These are phyloP conservation scores for Echeneis naucrates DNA, from an alignment of 2,797 vertebrate genomes.

Conservation along the genomic window DNA sequence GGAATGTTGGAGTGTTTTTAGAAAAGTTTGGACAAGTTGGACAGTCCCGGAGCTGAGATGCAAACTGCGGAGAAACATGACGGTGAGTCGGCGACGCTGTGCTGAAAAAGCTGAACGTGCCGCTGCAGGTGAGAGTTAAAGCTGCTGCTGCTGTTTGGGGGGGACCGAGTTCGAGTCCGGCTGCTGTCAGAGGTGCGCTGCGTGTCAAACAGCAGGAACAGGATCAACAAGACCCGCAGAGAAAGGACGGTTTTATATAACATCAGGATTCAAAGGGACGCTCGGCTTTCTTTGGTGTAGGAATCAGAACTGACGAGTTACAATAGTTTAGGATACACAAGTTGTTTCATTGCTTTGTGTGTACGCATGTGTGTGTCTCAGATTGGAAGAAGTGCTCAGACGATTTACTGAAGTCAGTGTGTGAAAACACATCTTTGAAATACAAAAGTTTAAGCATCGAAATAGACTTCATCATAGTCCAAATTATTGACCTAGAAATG, in stretches of 20 bases:
- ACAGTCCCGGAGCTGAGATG: conserved; percentile 42
- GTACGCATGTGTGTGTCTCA: background rate
- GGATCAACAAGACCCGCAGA: conserved; percentile 3
- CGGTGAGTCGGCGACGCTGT: conserved; percentile 53
- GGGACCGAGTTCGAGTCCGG: background rate
- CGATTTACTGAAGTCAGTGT: background rate
- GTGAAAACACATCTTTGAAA: background rate
- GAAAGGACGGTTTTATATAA: background rate
- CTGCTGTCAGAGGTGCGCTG: conserved; percentile 27
- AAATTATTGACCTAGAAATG: background rate
- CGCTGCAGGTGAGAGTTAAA: too few relatives aligned
- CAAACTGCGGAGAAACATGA: conserved; percentile 53
- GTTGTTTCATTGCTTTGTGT: too few relatives aligned
- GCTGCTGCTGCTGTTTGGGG: background rate
- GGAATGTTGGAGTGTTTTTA: conserved; percentile 71
- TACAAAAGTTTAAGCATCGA: background rate
- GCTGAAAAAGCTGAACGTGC: accelerated
- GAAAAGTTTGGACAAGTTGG: conserved; percentile 67
- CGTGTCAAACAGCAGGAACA: conserved; percentile 37
- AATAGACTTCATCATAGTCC: background rate
- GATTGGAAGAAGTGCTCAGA: background rate
- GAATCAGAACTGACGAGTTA: too few relatives aligned
- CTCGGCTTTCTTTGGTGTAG: background rate
- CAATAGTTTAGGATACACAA: too few relatives aligned
- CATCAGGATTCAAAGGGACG: background rate